Evolutionary conservation across 64 coral and sea anemone genomes (phyloP).

Genomic region (Trachythela sp.): DNA sequence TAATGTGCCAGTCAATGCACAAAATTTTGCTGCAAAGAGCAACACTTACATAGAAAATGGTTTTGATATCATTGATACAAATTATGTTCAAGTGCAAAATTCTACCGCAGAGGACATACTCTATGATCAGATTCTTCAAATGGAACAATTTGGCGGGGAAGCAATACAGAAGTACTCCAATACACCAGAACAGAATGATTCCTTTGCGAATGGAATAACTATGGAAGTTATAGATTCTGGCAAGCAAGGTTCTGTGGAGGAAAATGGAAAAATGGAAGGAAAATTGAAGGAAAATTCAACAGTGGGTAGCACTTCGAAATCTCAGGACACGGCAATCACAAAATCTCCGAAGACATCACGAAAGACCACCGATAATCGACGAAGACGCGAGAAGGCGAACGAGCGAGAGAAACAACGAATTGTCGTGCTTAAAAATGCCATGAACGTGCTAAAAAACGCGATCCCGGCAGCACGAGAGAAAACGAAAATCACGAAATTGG

Average conservation of each 20-base stretch:
- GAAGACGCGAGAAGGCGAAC: constrained; percentile 69
- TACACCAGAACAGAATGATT: neutral
- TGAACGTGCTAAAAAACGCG: constrained; percentile 69
- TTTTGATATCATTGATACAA: neutral
- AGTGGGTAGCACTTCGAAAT: neutral
- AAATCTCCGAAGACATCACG: neutral
- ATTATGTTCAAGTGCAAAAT: neutral
- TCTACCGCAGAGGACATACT: neutral
- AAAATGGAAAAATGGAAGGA: neutral
- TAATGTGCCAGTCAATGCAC: too few species aligned
- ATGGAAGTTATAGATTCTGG: neutral
- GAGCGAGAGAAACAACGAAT: constrained; percentile 72
- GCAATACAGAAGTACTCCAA: neutral
- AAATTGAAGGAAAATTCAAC: neutral
- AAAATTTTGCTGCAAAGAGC: too few species aligned
- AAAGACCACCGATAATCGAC: neutral
- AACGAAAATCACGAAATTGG: constrained; percentile 84
- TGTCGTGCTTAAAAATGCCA: constrained; percentile 75
- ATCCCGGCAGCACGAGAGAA: constrained; percentile 72
- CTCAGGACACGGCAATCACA: neutral
- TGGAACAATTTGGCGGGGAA: neutral
- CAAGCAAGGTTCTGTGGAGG: neutral
- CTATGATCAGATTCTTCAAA: neutral
- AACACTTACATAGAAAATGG: too few species aligned
- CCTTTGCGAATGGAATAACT: neutral